Base-by-base conservation (phyloP, 2,113 vertebrate species). In the Myotis davidii region DNA sequence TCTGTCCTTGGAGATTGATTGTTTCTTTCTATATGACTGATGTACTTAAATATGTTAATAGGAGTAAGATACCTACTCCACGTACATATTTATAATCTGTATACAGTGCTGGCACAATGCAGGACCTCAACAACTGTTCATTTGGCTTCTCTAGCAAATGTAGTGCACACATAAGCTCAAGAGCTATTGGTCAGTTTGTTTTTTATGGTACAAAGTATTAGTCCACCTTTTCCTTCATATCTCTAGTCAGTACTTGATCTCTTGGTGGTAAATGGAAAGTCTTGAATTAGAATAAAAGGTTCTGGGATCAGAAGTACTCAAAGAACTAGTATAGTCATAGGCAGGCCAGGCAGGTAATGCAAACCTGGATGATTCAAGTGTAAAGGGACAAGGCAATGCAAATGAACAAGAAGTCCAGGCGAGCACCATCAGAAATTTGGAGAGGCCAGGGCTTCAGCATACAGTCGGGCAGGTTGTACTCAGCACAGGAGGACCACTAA, bases 181-280 rank as follows among this genome's bases (percentile, higher is more conserved):
- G 50, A 59, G 0, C 27, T 83, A 37, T 9, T 56, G 29, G 34
- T 79, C 64, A 78, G 81, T 25, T 45, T 79, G 6, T 52, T 95
- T 73, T 95, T 88, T 95, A 34, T 59, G 4, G 14, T 45, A 73
- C 18, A 13, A 92, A 94, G 39, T 73, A 73, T 50, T 67, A 88
- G 61, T 61, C 27, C 48, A 94, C 1, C 2, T 74, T 86, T 78
- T 48, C 32, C 42, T 91, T 74, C 20, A 67, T 39, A 37, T 64
- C 78, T 64, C 39, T n/a, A 73, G 25, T 50, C 9, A 70, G 65
- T 45, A 32, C 1, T 77, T 91, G 69, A 87, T 85, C 12, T 90
- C 90, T 74, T 76, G 17, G 12, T 70, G 37, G 27, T 45, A 72
- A 54, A 59, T 16, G 14, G 13, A 42, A 90, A 76, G 25, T 69